Conservation (phyloP, 2,888 invertebrate species). For the Macrosiphum euphorbiae region DNA sequence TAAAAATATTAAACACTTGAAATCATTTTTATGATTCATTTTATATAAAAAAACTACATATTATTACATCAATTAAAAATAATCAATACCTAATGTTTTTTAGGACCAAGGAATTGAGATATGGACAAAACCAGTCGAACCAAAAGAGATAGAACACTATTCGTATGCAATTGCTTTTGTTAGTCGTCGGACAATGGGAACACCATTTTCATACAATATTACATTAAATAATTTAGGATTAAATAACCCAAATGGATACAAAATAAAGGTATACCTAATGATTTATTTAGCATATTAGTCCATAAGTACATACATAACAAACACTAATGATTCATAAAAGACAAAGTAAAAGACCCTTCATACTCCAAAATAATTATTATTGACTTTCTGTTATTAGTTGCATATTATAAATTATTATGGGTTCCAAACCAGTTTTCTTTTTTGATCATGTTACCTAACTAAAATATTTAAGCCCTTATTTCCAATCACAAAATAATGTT, state of each 20-base stretch:
- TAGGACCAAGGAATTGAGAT: conserved; percentile 71
- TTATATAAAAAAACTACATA: neutral
- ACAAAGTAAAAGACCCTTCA: neutral
- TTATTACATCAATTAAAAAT: neutral
- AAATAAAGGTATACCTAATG: conserved; percentile 69
- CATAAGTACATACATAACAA: neutral
- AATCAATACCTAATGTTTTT: neutral
- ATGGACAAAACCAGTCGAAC: conserved; percentile 75
- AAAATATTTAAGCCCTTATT: neutral
- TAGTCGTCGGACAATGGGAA: conserved; percentile 72
- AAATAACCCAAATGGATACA: conserved; percentile 70
- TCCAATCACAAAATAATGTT: neutral
- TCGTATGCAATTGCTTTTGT: conserved; percentile 76
- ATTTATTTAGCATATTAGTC: neutral
- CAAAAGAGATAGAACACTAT: conserved; percentile 71
- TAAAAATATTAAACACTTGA: neutral
- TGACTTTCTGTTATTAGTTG: neutral
- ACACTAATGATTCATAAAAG: neutral
- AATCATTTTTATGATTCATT: neutral
- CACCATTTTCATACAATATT: conserved; percentile 70
- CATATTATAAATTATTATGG: neutral
- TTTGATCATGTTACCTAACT: neutral
- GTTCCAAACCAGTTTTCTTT: neutral
- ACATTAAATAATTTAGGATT: conserved; percentile 69
- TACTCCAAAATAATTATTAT: neutral